These are phyloP conservation scores for Aricia artaxerxes DNA, from an alignment of 2,888 invertebrate genomes.

Conservation along the genomic window DNA sequence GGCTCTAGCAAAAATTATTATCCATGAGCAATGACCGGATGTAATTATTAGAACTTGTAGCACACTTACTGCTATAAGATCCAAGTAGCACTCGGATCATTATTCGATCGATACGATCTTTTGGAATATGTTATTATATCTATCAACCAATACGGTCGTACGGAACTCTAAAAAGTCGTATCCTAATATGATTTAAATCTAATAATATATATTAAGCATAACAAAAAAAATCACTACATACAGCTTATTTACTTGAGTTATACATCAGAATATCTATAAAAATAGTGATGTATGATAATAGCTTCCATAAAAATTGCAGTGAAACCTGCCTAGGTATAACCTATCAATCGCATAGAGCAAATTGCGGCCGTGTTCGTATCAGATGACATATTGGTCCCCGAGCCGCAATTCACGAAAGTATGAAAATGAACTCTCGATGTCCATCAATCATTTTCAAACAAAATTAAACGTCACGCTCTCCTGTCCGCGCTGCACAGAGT, in stretches of 20 bases:
- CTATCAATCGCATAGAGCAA: constrained; percentile 5
- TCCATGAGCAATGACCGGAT: no score
- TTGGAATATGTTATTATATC: no score
- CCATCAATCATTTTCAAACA: constrained; percentile 77
- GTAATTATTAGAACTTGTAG: no score
- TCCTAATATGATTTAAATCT: not conserved
- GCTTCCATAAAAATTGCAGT: not conserved
- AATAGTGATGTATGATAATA: not conserved
- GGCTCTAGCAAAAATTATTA: no score
- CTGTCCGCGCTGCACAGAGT: constrained; percentile 58
- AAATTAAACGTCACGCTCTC: constrained; percentile 77
- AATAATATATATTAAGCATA: no score
- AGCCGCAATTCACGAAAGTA: constrained; percentile 56
- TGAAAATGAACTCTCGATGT: constrained; percentile 61
- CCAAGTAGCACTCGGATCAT: no score
- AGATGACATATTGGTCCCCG: constrained; percentile 35
- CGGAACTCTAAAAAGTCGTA: not conserved
- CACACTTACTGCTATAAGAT: no score
- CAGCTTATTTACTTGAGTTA: no score
- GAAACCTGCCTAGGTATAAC: not conserved
- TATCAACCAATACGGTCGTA: not conserved
- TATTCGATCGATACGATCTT: no score
- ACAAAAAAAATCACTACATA: no score
- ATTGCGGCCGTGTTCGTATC: constrained; percentile 19
- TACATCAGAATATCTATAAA: not conserved